These are phyloP conservation scores for Spatulosminthurus flaviceps DNA, from an alignment of 2,888 invertebrate genomes.

Conservation along the genomic window DNA sequence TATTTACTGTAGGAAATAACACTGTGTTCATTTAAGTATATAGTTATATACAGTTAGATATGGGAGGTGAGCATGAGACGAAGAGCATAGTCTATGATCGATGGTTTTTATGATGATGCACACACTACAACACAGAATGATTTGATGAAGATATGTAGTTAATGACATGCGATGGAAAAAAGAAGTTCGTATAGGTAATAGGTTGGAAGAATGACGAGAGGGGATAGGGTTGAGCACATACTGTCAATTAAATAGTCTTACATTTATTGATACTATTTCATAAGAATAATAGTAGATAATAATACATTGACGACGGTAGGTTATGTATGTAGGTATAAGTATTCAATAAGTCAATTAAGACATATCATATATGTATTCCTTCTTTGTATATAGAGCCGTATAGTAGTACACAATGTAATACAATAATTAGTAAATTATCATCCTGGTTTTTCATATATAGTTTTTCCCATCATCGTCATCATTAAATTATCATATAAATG, in stretches of 20 bases:
- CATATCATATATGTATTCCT: neutral
- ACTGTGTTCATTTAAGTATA: too few species aligned
- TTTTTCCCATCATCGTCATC: neutral
- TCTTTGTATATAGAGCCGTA: neutral
- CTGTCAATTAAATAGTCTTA: slow-evolving; percentile 26
- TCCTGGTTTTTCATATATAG: neutral
- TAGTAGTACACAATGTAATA: neutral
- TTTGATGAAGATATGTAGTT: too few species aligned
- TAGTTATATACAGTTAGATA: too few species aligned
- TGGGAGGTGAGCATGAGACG: too few species aligned
- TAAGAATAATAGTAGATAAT: slow-evolving; percentile 31
- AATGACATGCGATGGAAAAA: too few species aligned
- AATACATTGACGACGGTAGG: slow-evolving; percentile 33
- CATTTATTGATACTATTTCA: slow-evolving; percentile 33
- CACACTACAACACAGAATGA: too few species aligned
- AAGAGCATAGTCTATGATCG: too few species aligned
- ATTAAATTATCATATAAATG: neutral
- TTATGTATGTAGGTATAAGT: slow-evolving; percentile 12
- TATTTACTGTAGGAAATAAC: too few species aligned
- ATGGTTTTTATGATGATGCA: too few species aligned
- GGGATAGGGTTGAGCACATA: neutral
- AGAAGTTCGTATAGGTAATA: too few species aligned
- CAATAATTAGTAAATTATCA: neutral
- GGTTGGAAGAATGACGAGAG: neutral
- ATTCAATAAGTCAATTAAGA: slow-evolving; percentile 2